phyloP scores from a whole-genome alignment of 2,888 invertebrate species.

The Meloe dianella region DNA sequence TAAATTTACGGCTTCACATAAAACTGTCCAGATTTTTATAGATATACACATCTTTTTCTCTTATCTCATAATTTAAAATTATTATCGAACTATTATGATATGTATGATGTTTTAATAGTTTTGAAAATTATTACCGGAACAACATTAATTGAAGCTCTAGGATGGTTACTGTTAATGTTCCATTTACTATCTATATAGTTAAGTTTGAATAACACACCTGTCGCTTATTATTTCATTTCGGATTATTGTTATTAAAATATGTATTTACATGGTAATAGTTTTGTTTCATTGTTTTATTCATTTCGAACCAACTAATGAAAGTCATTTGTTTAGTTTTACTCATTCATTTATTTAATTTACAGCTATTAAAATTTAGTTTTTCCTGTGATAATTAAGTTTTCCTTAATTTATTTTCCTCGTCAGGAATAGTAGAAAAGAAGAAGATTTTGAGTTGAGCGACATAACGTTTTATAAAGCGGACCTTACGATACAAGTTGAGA shows the following conservation, averaged over 20 bases:
- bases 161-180: neutral
- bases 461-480: neutral
- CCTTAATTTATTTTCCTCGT: no score
- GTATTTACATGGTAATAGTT: neutral
- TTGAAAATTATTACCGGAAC: slow-evolving; percentile 11
- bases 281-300: neutral
- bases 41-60: neutral
- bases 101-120: neutral
- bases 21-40: slow-evolving; percentile 6
- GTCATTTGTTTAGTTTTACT: no score
- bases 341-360: no score
- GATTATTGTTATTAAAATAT: neutral
- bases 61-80: slow-evolving; percentile 7
- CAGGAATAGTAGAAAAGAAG: no score
- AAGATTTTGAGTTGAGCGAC: neutral
- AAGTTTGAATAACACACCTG: neutral
- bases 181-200: neutral
- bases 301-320: neutral
- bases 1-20: neutral
- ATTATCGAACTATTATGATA: neutral
- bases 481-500: neutral
- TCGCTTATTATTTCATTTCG: slow-evolving; percentile 4
- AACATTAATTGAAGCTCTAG: slow-evolving; percentile 7
- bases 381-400: no score
- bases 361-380: no score